phyloP scores from a whole-genome alignment of 2,888 invertebrate genomes.

The Polymixis lichenea region DNA sequence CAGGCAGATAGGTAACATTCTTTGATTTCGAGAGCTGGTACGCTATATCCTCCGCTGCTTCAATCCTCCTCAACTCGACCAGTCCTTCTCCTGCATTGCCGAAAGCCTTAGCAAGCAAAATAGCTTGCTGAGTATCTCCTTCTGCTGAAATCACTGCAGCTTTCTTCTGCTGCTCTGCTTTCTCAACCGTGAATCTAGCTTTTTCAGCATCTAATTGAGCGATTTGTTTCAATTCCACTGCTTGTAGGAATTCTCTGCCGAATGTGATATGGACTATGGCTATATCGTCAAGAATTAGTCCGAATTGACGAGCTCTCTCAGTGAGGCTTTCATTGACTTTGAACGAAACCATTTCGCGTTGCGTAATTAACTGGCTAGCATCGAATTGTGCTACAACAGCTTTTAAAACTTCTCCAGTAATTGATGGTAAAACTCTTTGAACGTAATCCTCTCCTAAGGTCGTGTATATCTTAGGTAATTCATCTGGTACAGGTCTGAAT shows the following conservation, averaged over 20 bases:
- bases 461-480: constrained; percentile 96
- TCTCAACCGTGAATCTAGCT: constrained; percentile 98
- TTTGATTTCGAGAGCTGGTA: constrained; percentile 96
- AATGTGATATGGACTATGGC: constrained; percentile 57
- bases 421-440: constrained; percentile 98
- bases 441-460: constrained; percentile 98
- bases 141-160: constrained; percentile 96
- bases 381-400: constrained; percentile 99
- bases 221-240: constrained; percentile 99
- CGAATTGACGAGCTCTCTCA: constrained; percentile 61
- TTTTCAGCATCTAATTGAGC: constrained; percentile 99
- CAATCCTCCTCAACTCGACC: constrained; percentile 97
- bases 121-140: constrained; percentile 97
- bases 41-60: constrained; percentile 99
- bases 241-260: constrained; percentile 96
- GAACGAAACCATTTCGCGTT: constrained; percentile 93
- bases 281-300: constrained; percentile 62
- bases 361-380: constrained; percentile 98
- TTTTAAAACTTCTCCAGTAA: constrained; percentile 98
- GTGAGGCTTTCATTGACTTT: constrained; percentile 61
- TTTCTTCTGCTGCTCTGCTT: constrained; percentile 98
- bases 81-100: constrained; percentile 97
- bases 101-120: constrained; percentile 96
- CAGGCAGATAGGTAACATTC: constrained; percentile 96
- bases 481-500: constrained; percentile 96